Evolutionary conservation across 2,113 vertebrate genomes (phyloP).

Genomic region (Agapornis roseicollis): DNA sequence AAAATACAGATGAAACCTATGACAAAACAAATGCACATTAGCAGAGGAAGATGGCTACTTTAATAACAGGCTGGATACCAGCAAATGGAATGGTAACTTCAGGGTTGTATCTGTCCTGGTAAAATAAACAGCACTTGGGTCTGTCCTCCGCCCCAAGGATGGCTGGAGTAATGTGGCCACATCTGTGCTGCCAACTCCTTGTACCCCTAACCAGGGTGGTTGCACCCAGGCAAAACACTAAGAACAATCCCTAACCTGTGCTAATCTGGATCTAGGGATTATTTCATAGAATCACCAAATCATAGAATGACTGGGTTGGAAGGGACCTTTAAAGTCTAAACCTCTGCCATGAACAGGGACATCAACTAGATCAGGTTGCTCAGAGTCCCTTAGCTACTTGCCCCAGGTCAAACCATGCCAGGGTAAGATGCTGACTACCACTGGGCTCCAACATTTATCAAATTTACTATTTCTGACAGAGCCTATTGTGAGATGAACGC

Average conservation of each 20-base stretch:
- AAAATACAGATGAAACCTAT: background rate
- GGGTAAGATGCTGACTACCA: rapidly evolving
- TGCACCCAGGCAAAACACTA: background rate
- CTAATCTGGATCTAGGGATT: background rate
- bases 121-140: background rate
- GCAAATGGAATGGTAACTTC: rapidly evolving
- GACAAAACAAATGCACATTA: background rate
- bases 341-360: background rate
- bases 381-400: background rate
- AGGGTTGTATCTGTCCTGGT: background rate
- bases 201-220: background rate
- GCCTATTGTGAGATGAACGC: rapidly evolving
- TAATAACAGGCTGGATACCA: background rate
- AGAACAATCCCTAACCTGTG: background rate
- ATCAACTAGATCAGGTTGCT: background rate
- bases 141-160: background rate
- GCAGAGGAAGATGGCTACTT: background rate
- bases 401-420: background rate
- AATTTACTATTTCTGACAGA: background rate
- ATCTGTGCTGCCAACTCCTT: background rate
- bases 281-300: background rate
- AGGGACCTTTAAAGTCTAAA: background rate
- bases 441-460: background rate
- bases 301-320: background rate
- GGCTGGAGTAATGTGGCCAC: background rate